Evolutionary conservation across 2,113 vertebrate genomes (phyloP).

Genomic region (Odocoileus hemionus): DNA sequence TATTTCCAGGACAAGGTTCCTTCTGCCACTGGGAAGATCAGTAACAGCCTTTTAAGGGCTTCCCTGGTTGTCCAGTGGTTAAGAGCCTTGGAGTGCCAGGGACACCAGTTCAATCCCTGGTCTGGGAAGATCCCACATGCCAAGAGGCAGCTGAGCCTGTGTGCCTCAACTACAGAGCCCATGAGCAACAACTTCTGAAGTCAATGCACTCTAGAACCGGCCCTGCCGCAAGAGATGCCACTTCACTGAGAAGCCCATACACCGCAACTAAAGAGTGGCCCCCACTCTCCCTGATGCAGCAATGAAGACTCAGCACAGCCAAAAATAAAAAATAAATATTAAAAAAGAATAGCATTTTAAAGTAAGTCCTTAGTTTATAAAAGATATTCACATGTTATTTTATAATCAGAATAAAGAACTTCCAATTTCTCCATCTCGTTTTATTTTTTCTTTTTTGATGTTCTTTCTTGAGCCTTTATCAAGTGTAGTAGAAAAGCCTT

Average conservation of each 20-base stretch:
- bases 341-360: not conserved
- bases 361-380: not conserved
- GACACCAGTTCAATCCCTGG: not conserved
- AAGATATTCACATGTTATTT: not conserved
- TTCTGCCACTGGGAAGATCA: not conserved
- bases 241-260: not conserved
- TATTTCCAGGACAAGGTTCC: not conserved
- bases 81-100: not conserved
- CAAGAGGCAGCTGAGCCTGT: not conserved
- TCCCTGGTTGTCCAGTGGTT: not conserved
- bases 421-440: not conserved
- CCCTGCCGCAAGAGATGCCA: not conserved
- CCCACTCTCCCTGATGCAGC: not conserved
- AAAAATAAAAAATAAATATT: not conserved
- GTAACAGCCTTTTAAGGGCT: not conserved
- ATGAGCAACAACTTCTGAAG: not conserved
- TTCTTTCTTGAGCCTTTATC: not conserved
- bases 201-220: not conserved
- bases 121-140: not conserved
- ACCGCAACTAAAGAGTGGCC: not conserved
- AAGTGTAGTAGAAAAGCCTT: not conserved
- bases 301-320: not conserved
- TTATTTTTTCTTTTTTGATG: not conserved
- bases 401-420: not conserved
- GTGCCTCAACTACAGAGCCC: not conserved